These are phyloP conservation scores for Caradrina clavipalpis DNA, from an alignment of 2,888 invertebrate genomes.

Conservation along the genomic window DNA sequence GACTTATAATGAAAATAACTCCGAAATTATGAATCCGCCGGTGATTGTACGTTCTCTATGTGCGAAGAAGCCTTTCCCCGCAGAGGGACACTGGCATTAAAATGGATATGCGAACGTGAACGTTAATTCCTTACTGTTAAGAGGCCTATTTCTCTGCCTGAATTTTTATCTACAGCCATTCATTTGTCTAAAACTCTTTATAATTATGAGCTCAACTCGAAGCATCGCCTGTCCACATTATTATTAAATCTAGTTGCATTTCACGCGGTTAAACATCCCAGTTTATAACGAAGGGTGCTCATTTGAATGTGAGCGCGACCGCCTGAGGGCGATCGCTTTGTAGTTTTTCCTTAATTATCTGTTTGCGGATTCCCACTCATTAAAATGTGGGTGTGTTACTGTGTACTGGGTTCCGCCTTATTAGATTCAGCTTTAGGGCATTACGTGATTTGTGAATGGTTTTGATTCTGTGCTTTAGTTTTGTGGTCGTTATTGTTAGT, in stretches of 20 bases:
- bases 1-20: no score
- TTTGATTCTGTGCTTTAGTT: slow-evolving; percentile 61
- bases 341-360: slow-evolving; percentile 88
- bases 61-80: no score
- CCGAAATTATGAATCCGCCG: no score
- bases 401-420: slow-evolving; percentile 73
- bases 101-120: no score
- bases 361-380: slow-evolving; percentile 84
- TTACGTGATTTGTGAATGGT: slow-evolving; percentile 71
- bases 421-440: slow-evolving; percentile 88
- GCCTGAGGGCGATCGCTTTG: slow-evolving; percentile 81
- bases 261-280: slow-evolving; percentile 77
- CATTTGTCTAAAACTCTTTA: not conserved
- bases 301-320: slow-evolving; percentile 86
- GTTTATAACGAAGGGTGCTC: slow-evolving; percentile 78
- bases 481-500: slow-evolving; percentile 63
- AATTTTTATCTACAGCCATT: not conserved
- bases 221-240: slow-evolving; percentile 45
- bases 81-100: no score
- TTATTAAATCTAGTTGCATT: slow-evolving; percentile 58
- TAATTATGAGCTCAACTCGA: not conserved
- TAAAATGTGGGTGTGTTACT: slow-evolving; percentile 74
- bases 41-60: no score
- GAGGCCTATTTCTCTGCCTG: not conserved
- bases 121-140: not conserved